A percentile compares a stretch with the other conserved stretches of the same genome.
Conservation (phyloP, 2,888 invertebrate genomes). For the Nephrocerus scutellatus region DNA sequence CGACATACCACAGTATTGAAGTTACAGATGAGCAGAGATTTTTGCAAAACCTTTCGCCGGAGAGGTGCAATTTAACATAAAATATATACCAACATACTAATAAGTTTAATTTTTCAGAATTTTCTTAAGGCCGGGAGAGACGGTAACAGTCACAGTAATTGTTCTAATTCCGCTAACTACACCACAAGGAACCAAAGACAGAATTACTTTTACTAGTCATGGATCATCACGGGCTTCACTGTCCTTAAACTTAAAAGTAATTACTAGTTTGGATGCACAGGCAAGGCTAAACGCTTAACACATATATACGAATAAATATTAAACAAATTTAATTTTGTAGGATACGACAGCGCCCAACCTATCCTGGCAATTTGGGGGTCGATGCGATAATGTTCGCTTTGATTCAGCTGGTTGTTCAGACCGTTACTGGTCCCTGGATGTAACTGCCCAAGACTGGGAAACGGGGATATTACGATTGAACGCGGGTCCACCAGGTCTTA, state of each 20-base stretch:
- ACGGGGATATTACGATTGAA: slow-evolving; percentile 58
- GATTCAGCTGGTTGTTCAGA: slow-evolving; percentile 54
- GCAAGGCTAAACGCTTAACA: slow-evolving; percentile 26
- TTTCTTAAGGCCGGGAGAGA: slow-evolving; percentile 46
- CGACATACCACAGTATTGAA: slow-evolving; percentile 53
- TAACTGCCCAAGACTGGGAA: slow-evolving; percentile 59
- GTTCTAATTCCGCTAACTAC: slow-evolving; percentile 48
- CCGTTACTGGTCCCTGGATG: slow-evolving; percentile 63
- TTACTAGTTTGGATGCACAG: slow-evolving; percentile 35
- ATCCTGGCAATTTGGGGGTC: slow-evolving; percentile 58
- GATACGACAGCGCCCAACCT: slow-evolving; percentile 56
- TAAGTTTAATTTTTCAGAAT: too few species aligned
- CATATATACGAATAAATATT: too few species aligned
- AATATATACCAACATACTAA: too few species aligned
- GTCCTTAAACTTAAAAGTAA: slow-evolving; percentile 46
- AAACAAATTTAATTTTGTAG: slow-evolving; percentile 24
- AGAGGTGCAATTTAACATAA: slow-evolving; percentile 52
- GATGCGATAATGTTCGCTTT: slow-evolving; percentile 51
- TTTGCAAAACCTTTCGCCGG: slow-evolving; percentile 53
- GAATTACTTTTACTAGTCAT: slow-evolving; percentile 56
- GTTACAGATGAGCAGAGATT: slow-evolving; percentile 56
- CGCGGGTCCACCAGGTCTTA: slow-evolving; percentile 55
- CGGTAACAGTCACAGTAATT: slow-evolving; percentile 53
- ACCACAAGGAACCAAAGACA: slow-evolving; percentile 53
- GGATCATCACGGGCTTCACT: slow-evolving; percentile 45